Base-by-base conservation (phyloP, 2,797 vertebrate species). In the Bucorvus abyssinicus region DNA sequence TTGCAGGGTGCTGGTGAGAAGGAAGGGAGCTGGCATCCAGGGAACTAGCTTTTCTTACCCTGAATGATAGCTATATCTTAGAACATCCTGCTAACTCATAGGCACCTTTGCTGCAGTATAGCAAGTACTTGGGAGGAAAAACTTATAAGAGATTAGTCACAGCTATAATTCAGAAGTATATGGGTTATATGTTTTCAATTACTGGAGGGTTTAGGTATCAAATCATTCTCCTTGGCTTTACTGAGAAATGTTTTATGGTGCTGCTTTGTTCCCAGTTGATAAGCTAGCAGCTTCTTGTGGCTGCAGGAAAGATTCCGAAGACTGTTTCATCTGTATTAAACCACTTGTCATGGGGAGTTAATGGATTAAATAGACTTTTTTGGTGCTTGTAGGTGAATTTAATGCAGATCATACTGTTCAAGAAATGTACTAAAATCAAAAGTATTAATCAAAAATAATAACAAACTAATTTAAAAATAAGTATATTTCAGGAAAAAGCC, bases 131-230 rank as follows among this genome's bases (percentile, higher is more conserved):
- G 26, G 26, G 49, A 84, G 38, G 36, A 55, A 84, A 75, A 63
- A 56, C 7, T 6, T 74, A 12, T 86, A 87, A 73, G 60, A 91
- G 65, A 94, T 94, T 93, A 89, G 76, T 83, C 78, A 87, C 59
- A 63, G 91, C 69, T 88, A 94, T 89, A 76, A 82, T 84, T 96
- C 85, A 92, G 78, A 90, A 94, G 13, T 82, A 32, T 91, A 80
- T 24, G 49, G 47, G n/a, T 89, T 94, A 79, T 82, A 79, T 90
- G 94, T 93, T 96, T 97, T 94, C 91, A 89, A 40, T 96, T 96
- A 96, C 71, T 82, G 16, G 42, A 86, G 74, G 67, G 61, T 69
- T 93, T 93, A 90, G 42, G 36, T 80, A 90, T 90, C 76, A 88
- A 96, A 91, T 96, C 21, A 44, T 94, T 94, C 79, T 86, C 83